Evolutionary conservation across 2,797 vertebrate species (phyloP), one percentile per base, ranked within the genome.

Genomic region (Erpetoichthys calabaricus): DNA sequence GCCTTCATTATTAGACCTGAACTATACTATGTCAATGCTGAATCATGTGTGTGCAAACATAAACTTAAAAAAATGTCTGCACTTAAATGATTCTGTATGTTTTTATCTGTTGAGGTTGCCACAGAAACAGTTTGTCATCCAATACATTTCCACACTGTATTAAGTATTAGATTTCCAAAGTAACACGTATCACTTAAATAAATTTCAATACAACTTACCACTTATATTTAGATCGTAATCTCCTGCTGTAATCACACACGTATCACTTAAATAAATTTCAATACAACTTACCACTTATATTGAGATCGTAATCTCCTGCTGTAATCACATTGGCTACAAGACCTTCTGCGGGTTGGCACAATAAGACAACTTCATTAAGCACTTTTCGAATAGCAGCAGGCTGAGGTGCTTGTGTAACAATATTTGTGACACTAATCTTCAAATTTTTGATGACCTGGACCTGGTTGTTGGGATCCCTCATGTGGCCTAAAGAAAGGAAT

Each of bases 401-500:
- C n/a, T 86, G 71, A 57, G 79, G 82, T 1, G 86, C 80, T 6
- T 79, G 85, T 1, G 88, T 91, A 62, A 83, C 75, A 62, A 98
- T 77, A 65, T 83, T 92, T 73, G 89, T 97, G 60, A 98, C 87
- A 50, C 86, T 82, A 60, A 98, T 91, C 70, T 94, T 91, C 74
- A 99, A 72, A 73, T 94, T 97, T 77, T 97, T 97, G 63, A 99
- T 91, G 58, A 89, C 69, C 55, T 95, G 93, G 68, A 93, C 79
- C 67, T 96, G 93, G 77, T 98, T 99, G 82, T 89, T 97, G 56
- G 96, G 92, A 78, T 99, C 96, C 70, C 93, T 86, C 76, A 98
- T 87, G 70, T 98, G 95, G 75, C 91, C 96, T 98, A 57, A 45
- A 65, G 74, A 63, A 25, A 25, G 25, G 25, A 25, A 25, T 25